Evolutionary conservation across 2,113 vertebrate genomes (phyloP).

Genomic region (Melanotaenia duboulayi): DNA sequence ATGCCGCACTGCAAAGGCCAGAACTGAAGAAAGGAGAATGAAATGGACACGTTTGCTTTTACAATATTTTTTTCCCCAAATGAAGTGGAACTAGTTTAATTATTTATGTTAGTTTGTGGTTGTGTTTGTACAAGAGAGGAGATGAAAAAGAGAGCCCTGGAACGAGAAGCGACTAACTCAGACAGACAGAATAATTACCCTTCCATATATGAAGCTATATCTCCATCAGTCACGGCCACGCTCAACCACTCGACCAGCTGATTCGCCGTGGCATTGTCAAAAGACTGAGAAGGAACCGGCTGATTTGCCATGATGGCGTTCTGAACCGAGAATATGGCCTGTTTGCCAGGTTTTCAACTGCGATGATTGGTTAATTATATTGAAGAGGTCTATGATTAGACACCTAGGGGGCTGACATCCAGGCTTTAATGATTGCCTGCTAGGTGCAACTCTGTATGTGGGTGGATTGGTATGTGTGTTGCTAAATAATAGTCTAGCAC

Average conservation of each 20-base stretch:
- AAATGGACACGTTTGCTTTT: not conserved
- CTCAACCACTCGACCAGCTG: constrained; percentile 52
- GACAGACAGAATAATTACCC: constrained; percentile 69
- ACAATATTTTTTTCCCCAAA: not conserved
- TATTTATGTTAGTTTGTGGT: constrained; percentile 6
- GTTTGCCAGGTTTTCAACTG: constrained; percentile 45
- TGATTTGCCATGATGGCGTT: constrained; percentile 59
- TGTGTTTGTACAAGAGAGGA: not conserved
- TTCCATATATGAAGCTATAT: constrained; percentile 35
- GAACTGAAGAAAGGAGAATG: not conserved
- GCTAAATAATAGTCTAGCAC: constrained; percentile 21
- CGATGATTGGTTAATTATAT: constrained; percentile 76
- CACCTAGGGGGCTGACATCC: constrained; percentile 48
- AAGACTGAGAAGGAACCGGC: constrained; percentile 23
- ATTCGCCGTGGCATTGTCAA: constrained; percentile 56
- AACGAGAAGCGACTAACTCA: constrained; percentile 53
- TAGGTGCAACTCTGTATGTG: constrained; percentile 24
- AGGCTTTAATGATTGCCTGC: constrained; percentile 55
- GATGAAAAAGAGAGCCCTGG: constrained; percentile 6
- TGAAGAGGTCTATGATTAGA: constrained; percentile 62
- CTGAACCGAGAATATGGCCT: constrained; percentile 38
- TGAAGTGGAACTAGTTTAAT: constrained; percentile 3
- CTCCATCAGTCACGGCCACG: constrained; percentile 63
- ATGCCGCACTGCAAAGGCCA: not conserved
- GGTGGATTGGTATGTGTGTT: constrained; percentile 6